These are phyloP conservation scores for Drosophila atripex DNA, from an alignment of 2,888 invertebrate genomes.

Conservation along the genomic window DNA sequence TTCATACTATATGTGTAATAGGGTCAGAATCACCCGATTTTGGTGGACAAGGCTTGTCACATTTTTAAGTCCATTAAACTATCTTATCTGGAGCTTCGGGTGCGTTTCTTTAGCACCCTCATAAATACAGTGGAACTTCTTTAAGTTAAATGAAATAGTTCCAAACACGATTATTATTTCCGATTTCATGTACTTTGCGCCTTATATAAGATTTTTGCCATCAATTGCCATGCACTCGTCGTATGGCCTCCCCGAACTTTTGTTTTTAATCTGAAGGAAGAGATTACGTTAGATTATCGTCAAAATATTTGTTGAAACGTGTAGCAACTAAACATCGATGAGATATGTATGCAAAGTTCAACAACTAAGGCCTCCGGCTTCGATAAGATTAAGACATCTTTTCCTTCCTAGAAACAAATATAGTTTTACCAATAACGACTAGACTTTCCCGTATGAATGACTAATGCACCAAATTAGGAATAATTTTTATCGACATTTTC, in stretches of 20 bases:
- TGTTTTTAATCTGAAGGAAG: constrained; percentile 20
- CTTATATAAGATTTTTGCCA: constrained; percentile 25
- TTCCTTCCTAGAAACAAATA: constrained; percentile 1
- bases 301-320: constrained; percentile 9
- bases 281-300: constrained; percentile 32
- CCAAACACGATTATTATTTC: background rate
- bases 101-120: constrained; percentile 8
- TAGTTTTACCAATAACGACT: background rate
- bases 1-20: background rate
- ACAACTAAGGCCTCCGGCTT: background rate
- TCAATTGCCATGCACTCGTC: constrained; percentile 23
- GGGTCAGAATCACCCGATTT: constrained; percentile 1
- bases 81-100: constrained; percentile 37
- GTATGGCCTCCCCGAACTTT: constrained; percentile 30
- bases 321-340: constrained; percentile 29
- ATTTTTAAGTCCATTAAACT: constrained; percentile 39
- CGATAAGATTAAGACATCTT: constrained; percentile 29
- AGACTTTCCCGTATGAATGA: constrained; percentile 1
- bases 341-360: constrained; percentile 36
- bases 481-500: background rate
- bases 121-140: constrained; percentile 1
- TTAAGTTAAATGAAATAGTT: constrained; percentile 7
- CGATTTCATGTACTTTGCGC: constrained; percentile 28
- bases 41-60: constrained; percentile 11
- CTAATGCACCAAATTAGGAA: background rate